phyloP scores from a whole-genome alignment of 2,113 vertebrate species.

The Solea solea region DNA sequence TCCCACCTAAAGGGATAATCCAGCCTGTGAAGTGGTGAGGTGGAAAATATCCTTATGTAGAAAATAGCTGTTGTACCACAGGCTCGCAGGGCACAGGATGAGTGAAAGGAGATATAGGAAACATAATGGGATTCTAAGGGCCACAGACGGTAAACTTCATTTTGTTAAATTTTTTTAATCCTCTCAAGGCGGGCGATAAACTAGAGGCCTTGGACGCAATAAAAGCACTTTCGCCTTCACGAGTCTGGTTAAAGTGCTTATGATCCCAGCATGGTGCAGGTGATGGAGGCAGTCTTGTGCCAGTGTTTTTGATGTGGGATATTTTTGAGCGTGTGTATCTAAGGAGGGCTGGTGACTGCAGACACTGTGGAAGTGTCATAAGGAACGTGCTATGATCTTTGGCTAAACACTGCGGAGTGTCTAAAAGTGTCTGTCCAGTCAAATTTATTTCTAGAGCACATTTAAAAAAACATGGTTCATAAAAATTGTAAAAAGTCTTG shows the following conservation, averaged over 20 bases:
- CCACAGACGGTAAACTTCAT: slow-evolving; percentile 54
- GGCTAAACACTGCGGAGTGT: too few species aligned
- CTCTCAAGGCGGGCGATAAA: slow-evolving; percentile 50
- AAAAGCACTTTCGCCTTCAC: background rate
- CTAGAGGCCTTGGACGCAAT: slow-evolving; percentile 44
- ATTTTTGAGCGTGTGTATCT: too few species aligned
- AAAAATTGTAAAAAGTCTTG: too few species aligned
- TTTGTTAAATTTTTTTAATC: slow-evolving; percentile 69
- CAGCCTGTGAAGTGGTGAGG: slow-evolving; percentile 75
- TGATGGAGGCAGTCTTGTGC: slow-evolving; percentile 8
- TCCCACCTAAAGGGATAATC: slow-evolving; percentile 76
- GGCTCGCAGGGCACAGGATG: slow-evolving; percentile 53
- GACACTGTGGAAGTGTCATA: slow-evolving; percentile 13
- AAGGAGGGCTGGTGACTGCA: background rate
- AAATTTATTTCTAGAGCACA: too few species aligned
- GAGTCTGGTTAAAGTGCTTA: slow-evolving; percentile 9
- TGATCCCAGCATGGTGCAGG: slow-evolving; percentile 24
- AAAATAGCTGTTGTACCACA: slow-evolving; percentile 73
- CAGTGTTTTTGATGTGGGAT: too few species aligned
- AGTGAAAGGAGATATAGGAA: slow-evolving; percentile 56
- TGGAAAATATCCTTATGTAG: slow-evolving; percentile 75
- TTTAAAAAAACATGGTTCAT: too few species aligned
- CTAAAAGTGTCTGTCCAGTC: too few species aligned
- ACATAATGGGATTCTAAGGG: slow-evolving; percentile 34
- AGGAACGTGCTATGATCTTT: background rate